Evolutionary conservation across 1,140 invertebrate genomes (phyloP), one percentile per base, ranked within the genome.

Genomic region (Leucophenga varia): DNA sequence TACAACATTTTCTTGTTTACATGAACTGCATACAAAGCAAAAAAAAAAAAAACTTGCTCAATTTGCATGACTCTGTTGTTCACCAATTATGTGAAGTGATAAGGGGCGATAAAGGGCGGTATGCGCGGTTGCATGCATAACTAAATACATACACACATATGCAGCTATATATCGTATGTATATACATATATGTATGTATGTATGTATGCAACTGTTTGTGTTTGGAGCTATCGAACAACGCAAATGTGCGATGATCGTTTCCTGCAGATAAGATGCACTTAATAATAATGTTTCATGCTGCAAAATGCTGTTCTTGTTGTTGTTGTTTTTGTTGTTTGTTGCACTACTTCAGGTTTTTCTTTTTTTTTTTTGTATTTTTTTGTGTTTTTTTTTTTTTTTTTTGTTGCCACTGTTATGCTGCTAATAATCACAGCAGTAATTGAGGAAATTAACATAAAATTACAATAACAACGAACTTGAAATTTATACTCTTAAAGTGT

Each of bases 241-340:
- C 34, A 13, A 36, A 36, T 67, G 63, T 68, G 64, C 63, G 63
- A 67, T 68, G 63, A 63, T 67, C 56, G 63, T 54, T 67, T 67
- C 63, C 59, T 67, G 63, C 55, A 60, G 63, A 67, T 67, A 67
- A 67, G 61, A 68, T 67, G 54, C 58, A 34, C 54, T 45, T 63
- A 67, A 67, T 67, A 63, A 67, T 49, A 64, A 64, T 61, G 58
- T 50, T 60, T 32, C n/a, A n/a, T n/a, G n/a, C n/a, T n/a, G n/a
- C n/a, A n/a, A n/a, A n/a, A n/a, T n/a, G n/a, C n/a, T n/a, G n/a
- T n/a, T n/a, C n/a, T n/a, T n/a, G n/a, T n/a, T n/a, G n/a, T n/a
- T n/a, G n/a, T n/a, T n/a, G n/a, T n/a, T n/a, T n/a, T n/a, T n/a
- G n/a, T n/a, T n/a, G n/a, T n/a, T n/a, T n/a, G n/a, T 22, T 42